These are phyloP conservation scores for Nasonia giraulti DNA, from an alignment of 1,140 invertebrate genomes.

Conservation along the genomic window DNA sequence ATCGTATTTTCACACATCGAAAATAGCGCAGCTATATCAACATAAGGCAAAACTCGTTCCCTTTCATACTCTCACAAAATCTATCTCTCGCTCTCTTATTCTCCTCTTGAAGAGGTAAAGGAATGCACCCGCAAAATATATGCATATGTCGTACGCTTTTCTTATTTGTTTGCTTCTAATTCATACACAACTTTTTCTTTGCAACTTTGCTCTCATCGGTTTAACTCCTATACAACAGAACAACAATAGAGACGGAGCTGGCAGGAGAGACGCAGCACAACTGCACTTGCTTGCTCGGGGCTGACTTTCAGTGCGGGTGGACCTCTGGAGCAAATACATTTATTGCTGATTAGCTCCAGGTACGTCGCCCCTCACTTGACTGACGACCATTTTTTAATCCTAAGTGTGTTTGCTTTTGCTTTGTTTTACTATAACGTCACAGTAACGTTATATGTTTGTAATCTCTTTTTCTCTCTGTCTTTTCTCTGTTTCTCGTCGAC, in stretches of 20 bases:
- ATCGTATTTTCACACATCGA: constrained; percentile 46
- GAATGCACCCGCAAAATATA: constrained; percentile 44
- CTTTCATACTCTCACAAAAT: constrained; percentile 26
- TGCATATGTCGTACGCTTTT: constrained; percentile 23
- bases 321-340: constrained; percentile 31
- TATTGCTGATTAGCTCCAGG: constrained; percentile 41
- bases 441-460: constrained; percentile 40
- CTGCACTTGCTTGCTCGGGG: constrained; percentile 39
- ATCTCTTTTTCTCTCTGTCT: constrained; percentile 37
- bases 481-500: constrained; percentile 46
- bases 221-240: constrained; percentile 28
- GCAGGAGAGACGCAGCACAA: constrained; percentile 38
- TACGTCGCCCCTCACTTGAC: constrained; percentile 25
- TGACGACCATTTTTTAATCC: constrained; percentile 42
- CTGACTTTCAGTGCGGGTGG: neutral
- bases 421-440: constrained; percentile 39
- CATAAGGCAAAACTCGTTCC: constrained; percentile 38
- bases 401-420: constrained; percentile 19
- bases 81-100: constrained; percentile 12
- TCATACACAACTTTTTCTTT: neutral
- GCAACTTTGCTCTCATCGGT: constrained; percentile 16
- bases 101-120: constrained; percentile 38
- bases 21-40: constrained; percentile 46
- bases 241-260: constrained; percentile 30
- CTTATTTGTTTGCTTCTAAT: constrained; percentile 4